Base-by-base conservation (phyloP, 2,888 invertebrate genomes). In the Pinctada fucata region DNA sequence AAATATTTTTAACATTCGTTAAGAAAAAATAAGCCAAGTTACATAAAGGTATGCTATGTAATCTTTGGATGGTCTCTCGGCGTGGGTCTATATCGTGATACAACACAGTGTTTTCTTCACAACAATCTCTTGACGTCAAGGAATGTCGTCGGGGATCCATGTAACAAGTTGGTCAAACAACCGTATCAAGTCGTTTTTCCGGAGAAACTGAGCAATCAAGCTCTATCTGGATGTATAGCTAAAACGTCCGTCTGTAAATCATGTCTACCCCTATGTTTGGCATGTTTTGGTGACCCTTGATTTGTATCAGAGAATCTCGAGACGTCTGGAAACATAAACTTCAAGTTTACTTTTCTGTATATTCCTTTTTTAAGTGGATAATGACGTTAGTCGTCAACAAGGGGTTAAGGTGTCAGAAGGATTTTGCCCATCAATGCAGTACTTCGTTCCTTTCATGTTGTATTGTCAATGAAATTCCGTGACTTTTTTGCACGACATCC, bases 131-230 rank as follows among this genome's bases (percentile, higher is more conserved):
- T 58, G 13, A 58, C 8, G 8, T 58, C 6, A 0, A 10, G 58
- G 58, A 58, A 58, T 58, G 58, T 58, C 58, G 58, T 13, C 8
- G 6, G 8, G 6, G 58, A 6, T 13, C 13, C 13, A 10, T 13
- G 58, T 58, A 58, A 58, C 58, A 58, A 58, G 58, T 58, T 58
- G 6, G 58, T 58, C 58, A 58, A 58, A 58, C 58, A 58, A 58
- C 6, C 58, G 13, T 58, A 58, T 58, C 58, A 10, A 58, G 58
- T 58, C 58, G 13, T 58, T 58, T 31, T 58, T 58, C 58, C 58
- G 58, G 58, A 6, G 58, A 58, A 58, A 58, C 58, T 10, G 58
- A 58, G 13, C 6, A 10, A 58, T 58, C 58, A 58, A 58, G 58
- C 58, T 6, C 13, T 58, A 58, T 13, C 58, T 58, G 58, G 8